A percentile compares a stretch with the other conserved stretches of the same genome.
phyloP scores from a whole-genome alignment of 2,888 invertebrate genomes.

The Mesoligia furuncula region DNA sequence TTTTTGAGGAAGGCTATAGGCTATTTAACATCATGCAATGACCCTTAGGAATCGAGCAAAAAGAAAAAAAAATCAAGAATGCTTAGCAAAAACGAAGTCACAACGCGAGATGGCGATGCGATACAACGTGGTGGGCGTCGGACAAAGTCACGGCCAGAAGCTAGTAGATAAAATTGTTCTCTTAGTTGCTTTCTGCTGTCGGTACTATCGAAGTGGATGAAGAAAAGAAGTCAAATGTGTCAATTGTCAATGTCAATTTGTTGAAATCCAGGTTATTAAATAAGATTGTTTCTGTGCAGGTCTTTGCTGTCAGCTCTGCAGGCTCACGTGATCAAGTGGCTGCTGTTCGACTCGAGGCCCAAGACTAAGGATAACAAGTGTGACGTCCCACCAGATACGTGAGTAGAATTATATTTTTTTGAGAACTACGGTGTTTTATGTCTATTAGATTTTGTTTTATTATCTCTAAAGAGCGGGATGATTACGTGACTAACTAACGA shows the following conservation, averaged over 20 bases:
- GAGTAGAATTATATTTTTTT: constrained; percentile 63
- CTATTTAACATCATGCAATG: too few species aligned
- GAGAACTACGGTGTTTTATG: background rate
- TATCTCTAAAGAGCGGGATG: background rate
- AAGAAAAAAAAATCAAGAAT: too few species aligned
- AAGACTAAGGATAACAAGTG: constrained; percentile 86
- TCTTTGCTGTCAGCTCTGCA: constrained; percentile 92
- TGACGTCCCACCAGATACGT: constrained; percentile 90
- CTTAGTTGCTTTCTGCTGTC: background rate
- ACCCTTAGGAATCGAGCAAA: too few species aligned
- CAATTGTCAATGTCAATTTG: too few species aligned
- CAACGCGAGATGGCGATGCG: too few species aligned
- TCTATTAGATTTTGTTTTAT: background rate
- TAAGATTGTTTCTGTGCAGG: constrained; percentile 32
- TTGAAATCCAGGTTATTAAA: background rate
- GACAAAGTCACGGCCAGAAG: background rate
- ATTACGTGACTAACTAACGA: background rate
- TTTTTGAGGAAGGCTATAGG: background rate
- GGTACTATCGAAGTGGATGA: background rate
- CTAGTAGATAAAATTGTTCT: background rate
- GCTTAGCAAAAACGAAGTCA: background rate
- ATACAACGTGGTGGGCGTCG: background rate
- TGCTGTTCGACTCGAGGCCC: constrained; percentile 91
- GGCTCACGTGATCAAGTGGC: constrained; percentile 92
- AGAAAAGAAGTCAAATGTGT: background rate